Conservation (phyloP, 2,113 vertebrate genomes). For the Psittacara wagleri region DNA sequence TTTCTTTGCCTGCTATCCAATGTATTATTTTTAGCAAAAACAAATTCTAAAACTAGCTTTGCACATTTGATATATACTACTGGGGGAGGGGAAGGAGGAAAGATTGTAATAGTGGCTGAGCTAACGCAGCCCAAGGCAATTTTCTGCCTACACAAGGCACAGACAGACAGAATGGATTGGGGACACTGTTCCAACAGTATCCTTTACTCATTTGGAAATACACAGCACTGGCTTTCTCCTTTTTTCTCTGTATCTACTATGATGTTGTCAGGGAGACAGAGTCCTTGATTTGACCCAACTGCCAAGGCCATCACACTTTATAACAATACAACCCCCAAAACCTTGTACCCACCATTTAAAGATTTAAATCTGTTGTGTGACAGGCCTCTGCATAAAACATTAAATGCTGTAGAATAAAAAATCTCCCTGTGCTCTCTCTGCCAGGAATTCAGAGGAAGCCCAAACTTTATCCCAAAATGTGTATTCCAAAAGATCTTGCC, state of each 20-base stretch:
- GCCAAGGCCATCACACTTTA: background rate
- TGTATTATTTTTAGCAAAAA: conserved; percentile 35
- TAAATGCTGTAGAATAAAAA: background rate
- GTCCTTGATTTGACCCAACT: background rate
- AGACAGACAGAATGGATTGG: conserved; percentile 50
- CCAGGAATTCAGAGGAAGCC: background rate
- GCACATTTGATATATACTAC: background rate
- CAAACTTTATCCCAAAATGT: background rate
- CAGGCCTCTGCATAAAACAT: background rate
- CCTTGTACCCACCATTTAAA: background rate
- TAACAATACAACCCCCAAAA: background rate
- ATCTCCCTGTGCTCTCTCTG: background rate
- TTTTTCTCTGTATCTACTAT: background rate
- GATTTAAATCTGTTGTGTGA: background rate
- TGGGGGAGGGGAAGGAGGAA: conserved; percentile 36
- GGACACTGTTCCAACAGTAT: conserved; percentile 27
- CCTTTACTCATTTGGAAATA: conserved; percentile 37
- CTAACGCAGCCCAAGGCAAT: conserved; percentile 50
- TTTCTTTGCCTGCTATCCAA: background rate
- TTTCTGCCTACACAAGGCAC: conserved; percentile 48
- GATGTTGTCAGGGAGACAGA: background rate
- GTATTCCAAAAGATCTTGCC: background rate
- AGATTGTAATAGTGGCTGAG: conserved; percentile 36
- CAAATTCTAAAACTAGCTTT: conserved; percentile 28
- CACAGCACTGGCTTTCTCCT: conserved; percentile 19